Evolutionary conservation across 2,888 invertebrate genomes (phyloP).

Genomic region (Nephrocerus scutellatus): DNA sequence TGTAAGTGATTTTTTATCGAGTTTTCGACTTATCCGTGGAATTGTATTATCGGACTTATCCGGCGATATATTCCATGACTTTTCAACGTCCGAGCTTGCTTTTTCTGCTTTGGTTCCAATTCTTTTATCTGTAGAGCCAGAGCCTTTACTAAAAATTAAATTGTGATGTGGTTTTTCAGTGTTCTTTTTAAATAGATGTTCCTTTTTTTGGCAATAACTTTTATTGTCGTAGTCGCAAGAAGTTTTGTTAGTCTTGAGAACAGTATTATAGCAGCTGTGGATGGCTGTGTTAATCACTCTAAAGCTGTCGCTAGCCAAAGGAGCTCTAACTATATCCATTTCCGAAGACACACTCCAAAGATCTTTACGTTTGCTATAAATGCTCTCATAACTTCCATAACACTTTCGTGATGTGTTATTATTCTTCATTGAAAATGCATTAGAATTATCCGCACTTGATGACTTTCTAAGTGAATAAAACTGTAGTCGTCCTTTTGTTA

Average conservation of each 20-base stretch:
- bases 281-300: constrained; percentile 26
- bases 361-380: no score
- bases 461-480: no score
- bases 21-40: constrained; percentile 41
- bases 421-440: no score
- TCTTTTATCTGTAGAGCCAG: constrained; percentile 30
- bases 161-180: constrained; percentile 26
- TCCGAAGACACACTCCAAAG: no score
- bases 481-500: no score
- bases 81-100: constrained; percentile 31
- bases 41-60: constrained; percentile 40
- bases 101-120: constrained; percentile 41
- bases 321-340: constrained; percentile 31
- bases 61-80: constrained; percentile 24
- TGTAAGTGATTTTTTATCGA: constrained; percentile 36
- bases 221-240: no score
- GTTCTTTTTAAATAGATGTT: constrained; percentile 41
- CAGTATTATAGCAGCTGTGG: constrained; percentile 28
- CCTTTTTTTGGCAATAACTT: constrained; percentile 17
- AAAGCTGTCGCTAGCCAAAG: constrained; percentile 42
- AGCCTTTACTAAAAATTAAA: constrained; percentile 22
- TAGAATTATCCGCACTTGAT: no score
- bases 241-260: no score
- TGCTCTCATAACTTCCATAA: no score
- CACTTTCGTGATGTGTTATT: no score